Evolutionary conservation across 1,140 invertebrate genomes (phyloP), one percentile per base, ranked within the genome.

Genomic region (Lordiphosa stackelbergi): DNA sequence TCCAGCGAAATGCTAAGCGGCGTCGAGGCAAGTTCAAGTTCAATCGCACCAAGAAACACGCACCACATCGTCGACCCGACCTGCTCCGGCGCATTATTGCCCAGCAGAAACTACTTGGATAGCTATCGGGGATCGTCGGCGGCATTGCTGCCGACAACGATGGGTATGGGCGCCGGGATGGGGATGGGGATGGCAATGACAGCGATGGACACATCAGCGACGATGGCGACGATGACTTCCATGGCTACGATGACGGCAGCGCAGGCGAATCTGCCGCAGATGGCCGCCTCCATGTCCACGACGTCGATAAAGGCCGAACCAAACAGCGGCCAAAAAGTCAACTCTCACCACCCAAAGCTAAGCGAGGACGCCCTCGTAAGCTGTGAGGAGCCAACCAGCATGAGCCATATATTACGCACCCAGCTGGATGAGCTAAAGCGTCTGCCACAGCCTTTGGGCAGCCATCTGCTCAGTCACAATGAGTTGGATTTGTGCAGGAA

Each of bases 31-130:
- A 92, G 88, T 90, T 92, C 88, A 92, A 93, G 88, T 94, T 94
- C 90, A 91, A 94, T 89, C 90, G 93, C 90, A 91, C 92, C 91
- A 95, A 94, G 89, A 90, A 93, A 87, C 93, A 94, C 89, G 91
- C 90, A 85, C 91, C 92, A 89, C 90, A 88, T 62, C 69, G 87
- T 35, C 69, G 86, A 85, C 87, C 87, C 68, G 83, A 83, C 51
- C 65, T 88, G 53, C 77, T 88, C 69, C 87, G 77, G 69, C 88
- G 84, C 54, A 88, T 86, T 77, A 88, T 87, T 79, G 75, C 83
- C 69, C 87, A 88, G 89, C 88, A 91, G 90, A 90, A 91, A 90
- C 87, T 90, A 90, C 85, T 90, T 91, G 90, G 87, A 88, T 91
- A 90, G 90, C 88, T 91, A 89, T 89, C 90, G 87, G 90, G 90